Conservation (phyloP, 2,888 invertebrate species). For the Mimas tiliae region DNA sequence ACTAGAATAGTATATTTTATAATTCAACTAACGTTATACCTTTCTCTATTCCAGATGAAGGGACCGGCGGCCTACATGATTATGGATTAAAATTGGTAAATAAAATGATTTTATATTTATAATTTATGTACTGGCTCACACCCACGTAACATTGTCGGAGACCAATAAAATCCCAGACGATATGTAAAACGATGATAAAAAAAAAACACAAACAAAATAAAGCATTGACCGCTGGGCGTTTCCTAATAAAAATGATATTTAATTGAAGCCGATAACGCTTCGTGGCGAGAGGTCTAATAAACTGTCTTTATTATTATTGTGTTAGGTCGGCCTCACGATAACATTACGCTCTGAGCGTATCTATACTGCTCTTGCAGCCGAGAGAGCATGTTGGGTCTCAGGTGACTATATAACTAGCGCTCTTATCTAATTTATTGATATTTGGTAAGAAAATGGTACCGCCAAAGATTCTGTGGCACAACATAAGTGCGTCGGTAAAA, state of each 20-base stretch:
- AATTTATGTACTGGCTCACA: conserved; percentile 31
- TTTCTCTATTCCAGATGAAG: conserved; percentile 64
- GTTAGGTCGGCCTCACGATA: conserved; percentile 71
- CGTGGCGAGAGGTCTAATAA: conserved; percentile 78
- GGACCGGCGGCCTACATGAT: conserved; percentile 52
- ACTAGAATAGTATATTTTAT: conserved; percentile 44
- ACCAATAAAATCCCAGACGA: conserved; percentile 51
- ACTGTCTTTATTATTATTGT: conserved; percentile 80
- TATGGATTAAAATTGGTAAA: conserved; percentile 64
- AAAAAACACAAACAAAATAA: conserved; percentile 58
- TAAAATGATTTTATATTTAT: conserved; percentile 39
- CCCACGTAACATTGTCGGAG: conserved; percentile 48
- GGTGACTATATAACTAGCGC: conserved; percentile 41
- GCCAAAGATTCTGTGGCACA: conserved; percentile 18
- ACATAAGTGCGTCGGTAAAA: background rate
- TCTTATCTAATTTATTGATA: conserved; percentile 43
- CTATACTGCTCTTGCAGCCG: conserved; percentile 46
- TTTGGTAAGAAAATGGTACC: conserved; percentile 33
- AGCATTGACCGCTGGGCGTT: conserved; percentile 70
- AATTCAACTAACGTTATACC: conserved; percentile 45
- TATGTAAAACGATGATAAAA: conserved; percentile 60
- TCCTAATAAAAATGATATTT: conserved; percentile 83
- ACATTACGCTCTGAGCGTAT: conserved; percentile 48
- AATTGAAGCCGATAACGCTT: conserved; percentile 80
- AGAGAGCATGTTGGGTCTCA: conserved; percentile 50